phyloP scores from a whole-genome alignment of 2,797 vertebrate genomes.

The Onychomys arenicola region DNA sequence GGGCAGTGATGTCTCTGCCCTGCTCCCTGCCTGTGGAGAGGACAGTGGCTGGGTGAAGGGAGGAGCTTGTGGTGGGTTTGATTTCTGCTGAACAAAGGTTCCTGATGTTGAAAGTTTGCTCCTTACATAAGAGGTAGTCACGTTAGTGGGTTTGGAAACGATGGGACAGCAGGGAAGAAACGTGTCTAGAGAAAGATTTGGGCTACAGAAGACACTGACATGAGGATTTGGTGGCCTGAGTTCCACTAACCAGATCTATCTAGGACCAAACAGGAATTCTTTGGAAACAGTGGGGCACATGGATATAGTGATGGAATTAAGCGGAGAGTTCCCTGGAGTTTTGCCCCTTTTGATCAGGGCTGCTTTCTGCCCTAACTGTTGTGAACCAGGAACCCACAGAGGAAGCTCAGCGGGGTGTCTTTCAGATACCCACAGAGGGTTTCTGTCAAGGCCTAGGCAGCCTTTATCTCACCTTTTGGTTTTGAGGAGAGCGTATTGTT shows the following conservation, averaged over 20 bases:
- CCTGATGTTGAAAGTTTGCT: background rate
- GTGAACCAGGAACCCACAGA: background rate
- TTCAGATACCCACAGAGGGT: fast-evolving
- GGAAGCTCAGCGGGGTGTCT: background rate
- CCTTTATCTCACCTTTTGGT: background rate
- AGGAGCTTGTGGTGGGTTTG: background rate
- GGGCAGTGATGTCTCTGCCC: background rate
- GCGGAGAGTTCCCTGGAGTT: background rate
- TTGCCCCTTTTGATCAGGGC: background rate
- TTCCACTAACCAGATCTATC: background rate
- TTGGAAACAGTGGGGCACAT: background rate
- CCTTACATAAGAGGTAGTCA: background rate
- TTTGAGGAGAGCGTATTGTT: background rate
- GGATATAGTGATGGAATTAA: background rate
- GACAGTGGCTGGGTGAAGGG: background rate
- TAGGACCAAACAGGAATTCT: conserved; percentile 43
- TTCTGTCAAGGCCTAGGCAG: background rate
- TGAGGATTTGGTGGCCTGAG: background rate
- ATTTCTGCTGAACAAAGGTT: conserved; percentile 75
- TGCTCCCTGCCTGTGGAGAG: background rate
- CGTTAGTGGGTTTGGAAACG: background rate
- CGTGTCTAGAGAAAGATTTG: background rate
- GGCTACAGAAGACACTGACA: background rate
- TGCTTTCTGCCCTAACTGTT: background rate
- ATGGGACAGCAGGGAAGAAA: background rate